Conservation (phyloP, 2,797 vertebrate genomes). For the Sarcophilus harrisii region DNA sequence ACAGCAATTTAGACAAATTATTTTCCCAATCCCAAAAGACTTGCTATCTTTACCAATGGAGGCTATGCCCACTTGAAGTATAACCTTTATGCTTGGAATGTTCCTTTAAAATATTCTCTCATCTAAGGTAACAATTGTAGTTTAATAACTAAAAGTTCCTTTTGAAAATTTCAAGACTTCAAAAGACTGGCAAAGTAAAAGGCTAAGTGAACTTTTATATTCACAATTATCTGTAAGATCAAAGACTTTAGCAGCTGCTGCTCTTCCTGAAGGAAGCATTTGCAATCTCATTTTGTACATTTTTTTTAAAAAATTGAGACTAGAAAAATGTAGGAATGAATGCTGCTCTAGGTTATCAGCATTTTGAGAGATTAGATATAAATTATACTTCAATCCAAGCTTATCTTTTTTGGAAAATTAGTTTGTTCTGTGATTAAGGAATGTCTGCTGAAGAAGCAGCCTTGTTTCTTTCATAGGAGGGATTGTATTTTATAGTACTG, state of each 20-base stretch:
- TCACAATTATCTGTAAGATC: not conserved
- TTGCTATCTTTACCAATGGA: not conserved
- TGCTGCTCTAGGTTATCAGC: not conserved
- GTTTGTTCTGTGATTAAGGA: not conserved
- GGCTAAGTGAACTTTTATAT: not conserved
- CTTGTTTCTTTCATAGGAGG: not conserved
- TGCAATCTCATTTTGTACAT: not conserved
- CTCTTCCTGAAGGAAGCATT: not conserved
- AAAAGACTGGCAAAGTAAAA: not conserved
- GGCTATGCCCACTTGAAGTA: not conserved
- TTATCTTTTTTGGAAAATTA: not conserved
- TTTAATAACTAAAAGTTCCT: not conserved
- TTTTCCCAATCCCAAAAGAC: not conserved
- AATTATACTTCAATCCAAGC: not conserved
- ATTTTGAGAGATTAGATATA: not conserved
- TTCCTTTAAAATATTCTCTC: conserved; percentile 47
- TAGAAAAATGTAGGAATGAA: not conserved
- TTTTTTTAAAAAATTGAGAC: not conserved
- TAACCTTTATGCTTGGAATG: too few species aligned
- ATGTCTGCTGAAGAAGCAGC: not conserved
- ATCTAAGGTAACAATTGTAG: not conserved
- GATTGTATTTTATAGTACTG: not conserved
- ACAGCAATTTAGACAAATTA: not conserved
- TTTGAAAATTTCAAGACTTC: not conserved
- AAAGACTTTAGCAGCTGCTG: not conserved